Percentiles rank a stretch among this genome's conserved stretches.
Evolutionary conservation across 2,888 invertebrate genomes (phyloP).

Genomic region (Melipona bicolor): DNA sequence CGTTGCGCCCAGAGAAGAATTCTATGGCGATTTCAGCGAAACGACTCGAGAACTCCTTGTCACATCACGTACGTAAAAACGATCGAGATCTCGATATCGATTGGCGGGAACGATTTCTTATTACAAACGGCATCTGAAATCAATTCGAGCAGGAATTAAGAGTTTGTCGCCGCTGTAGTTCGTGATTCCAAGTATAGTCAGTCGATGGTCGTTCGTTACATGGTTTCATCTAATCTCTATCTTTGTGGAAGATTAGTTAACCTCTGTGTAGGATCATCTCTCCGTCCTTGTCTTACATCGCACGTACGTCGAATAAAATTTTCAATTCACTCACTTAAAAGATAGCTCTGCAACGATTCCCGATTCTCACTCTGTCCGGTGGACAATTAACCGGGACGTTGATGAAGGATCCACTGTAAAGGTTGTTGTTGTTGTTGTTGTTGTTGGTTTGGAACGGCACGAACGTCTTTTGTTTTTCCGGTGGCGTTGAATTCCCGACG

Average conservation of each 20-base stretch:
- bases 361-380: constrained; percentile 72
- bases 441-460: constrained; percentile 58
- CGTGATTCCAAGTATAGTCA: too few relatives aligned
- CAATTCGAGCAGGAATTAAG: background rate
- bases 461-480: constrained; percentile 63
- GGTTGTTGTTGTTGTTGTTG: background rate
- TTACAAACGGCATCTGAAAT: background rate
- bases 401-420: constrained; percentile 75
- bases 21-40: background rate
- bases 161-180: too few relatives aligned
- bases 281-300: background rate
- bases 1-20: background rate
- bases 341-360: constrained; percentile 76
- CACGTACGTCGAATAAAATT: background rate
- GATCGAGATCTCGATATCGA: background rate
- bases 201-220: background rate
- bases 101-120: background rate
- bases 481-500: background rate
- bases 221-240: background rate
- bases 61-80: background rate
- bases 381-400: constrained; percentile 77
- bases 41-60: background rate
- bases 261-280: background rate
- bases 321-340: constrained; percentile 72
- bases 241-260: background rate